Evolutionary conservation across 2,888 invertebrate species (phyloP).

Genomic region (Leptinotarsa rubiginosa): DNA sequence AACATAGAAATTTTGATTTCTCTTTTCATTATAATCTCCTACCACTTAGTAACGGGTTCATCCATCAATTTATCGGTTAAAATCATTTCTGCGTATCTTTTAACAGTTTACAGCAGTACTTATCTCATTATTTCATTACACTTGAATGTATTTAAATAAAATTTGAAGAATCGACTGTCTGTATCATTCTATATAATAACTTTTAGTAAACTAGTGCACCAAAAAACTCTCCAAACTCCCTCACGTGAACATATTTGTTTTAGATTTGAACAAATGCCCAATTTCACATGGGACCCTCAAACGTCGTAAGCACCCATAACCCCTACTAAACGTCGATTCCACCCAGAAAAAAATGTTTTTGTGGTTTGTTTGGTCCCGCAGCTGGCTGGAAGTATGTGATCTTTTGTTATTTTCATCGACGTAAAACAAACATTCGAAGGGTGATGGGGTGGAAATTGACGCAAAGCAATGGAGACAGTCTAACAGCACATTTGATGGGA

Average conservation of each 20-base stretch:
- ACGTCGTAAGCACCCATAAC: background rate
- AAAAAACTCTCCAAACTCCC: background rate
- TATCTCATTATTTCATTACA: too few species aligned
- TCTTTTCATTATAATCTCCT: too few species aligned
- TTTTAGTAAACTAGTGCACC: too few species aligned
- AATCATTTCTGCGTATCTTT: too few species aligned
- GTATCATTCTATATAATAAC: too few species aligned
- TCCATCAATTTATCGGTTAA: too few species aligned
- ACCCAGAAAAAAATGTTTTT: constrained; percentile 20
- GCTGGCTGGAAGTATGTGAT: constrained; percentile 32
- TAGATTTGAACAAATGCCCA: constrained; percentile 1
- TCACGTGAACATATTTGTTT: too few species aligned
- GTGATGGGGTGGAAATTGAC: constrained; percentile 53
- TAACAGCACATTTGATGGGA: constrained; percentile 56
- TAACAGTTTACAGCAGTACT: too few species aligned
- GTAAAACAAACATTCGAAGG: constrained; percentile 53
- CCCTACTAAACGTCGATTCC: background rate
- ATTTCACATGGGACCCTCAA: constrained; percentile 16
- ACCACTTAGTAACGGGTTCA: too few species aligned
- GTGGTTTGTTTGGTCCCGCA: constrained; percentile 34
- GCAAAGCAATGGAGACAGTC: constrained; percentile 58
- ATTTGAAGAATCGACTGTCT: too few species aligned
- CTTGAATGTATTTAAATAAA: too few species aligned
- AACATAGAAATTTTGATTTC: too few species aligned
- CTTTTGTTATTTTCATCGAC: constrained; percentile 43